Evolutionary conservation across 2,888 invertebrate species (phyloP), one percentile per base, ranked within the genome.

Genomic region (Baronia brevicornis): DNA sequence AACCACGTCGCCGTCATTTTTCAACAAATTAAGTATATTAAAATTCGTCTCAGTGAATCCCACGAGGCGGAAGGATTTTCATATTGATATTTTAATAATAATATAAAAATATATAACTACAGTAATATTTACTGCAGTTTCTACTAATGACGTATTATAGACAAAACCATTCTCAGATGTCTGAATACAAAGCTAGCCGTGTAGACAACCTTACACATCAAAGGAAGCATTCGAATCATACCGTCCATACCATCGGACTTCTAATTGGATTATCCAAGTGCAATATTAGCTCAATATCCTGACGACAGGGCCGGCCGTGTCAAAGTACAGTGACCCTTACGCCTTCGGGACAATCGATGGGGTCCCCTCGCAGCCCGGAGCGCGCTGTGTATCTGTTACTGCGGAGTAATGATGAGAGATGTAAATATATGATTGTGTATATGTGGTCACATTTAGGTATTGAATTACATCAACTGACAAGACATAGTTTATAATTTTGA

Each of bases 211-310:
- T 43, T 41, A 43, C 33, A 39, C 52, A 68, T 70, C 71, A 72
- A 72, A 72, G 68, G 60, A 53, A 49, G 48, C 46, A 43, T 40
- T 47, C 51, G 41, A 55, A 53, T 47, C 60, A 56, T 53, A 52
- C 38, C 27, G 17, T 32, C 30, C 46, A 39, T 48, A 46, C 53
- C 54, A 57, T 54, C 54, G 52, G 60, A 52, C 46, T 44, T 51
- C 69, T 74, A 74, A 77, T 75, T 74, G 73, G 67, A 74, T 74
- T 73, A 71, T 63, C 60, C 58, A 58, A 60, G 59, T 63, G 62
- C 64, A 62, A 71, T 72, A 77, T 74, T 71, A 74, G 65, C 66
- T 57, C 63, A 65, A 70, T 71, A 69, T 69, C 57, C 56, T 39
- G 49, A 54, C 57, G 62, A 59, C 52, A 53, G 49, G 43, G n/a